Evolutionary conservation across 2,797 vertebrate species (phyloP).

Genomic region (Coendou prehensilis): DNA sequence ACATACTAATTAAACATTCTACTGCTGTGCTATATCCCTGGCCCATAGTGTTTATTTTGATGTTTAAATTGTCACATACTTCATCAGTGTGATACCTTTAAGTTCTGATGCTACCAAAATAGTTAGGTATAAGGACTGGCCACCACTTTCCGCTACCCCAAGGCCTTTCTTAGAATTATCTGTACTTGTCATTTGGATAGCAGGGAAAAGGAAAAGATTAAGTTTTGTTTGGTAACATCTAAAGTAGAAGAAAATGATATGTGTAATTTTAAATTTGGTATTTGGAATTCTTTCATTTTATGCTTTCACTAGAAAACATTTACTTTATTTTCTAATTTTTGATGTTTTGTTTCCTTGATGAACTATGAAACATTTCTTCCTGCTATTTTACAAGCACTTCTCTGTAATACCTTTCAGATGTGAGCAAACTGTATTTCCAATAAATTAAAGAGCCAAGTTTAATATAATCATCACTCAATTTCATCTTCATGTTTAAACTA

Average conservation of each 20-base stretch:
- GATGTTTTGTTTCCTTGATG: constrained; percentile 11
- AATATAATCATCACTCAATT: background rate
- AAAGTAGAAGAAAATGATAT: background rate
- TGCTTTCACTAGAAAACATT: constrained; percentile 41
- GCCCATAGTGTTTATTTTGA: background rate
- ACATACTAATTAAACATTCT: background rate
- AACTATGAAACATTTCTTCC: constrained; percentile 8
- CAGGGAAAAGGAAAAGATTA: background rate
- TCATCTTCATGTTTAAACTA: constrained; percentile 39
- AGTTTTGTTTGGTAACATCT: background rate
- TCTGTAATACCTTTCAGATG: background rate
- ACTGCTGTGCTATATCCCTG: too few relatives aligned
- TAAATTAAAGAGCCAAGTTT: background rate
- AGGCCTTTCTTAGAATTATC: background rate
- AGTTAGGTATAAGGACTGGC: background rate
- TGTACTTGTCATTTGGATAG: background rate
- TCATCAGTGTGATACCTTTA: background rate
- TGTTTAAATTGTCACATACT: background rate
- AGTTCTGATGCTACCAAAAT: background rate
- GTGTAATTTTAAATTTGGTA: background rate
- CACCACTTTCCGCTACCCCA: background rate
- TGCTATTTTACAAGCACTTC: constrained; percentile 16
- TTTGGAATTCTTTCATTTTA: constrained; percentile 60
- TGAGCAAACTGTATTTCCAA: background rate
- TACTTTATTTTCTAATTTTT: constrained; percentile 45